A percentile compares a stretch with the other conserved stretches of the same genome.
Conservation (phyloP, 2,888 invertebrate species). For the Parascotia fuliginaria region DNA sequence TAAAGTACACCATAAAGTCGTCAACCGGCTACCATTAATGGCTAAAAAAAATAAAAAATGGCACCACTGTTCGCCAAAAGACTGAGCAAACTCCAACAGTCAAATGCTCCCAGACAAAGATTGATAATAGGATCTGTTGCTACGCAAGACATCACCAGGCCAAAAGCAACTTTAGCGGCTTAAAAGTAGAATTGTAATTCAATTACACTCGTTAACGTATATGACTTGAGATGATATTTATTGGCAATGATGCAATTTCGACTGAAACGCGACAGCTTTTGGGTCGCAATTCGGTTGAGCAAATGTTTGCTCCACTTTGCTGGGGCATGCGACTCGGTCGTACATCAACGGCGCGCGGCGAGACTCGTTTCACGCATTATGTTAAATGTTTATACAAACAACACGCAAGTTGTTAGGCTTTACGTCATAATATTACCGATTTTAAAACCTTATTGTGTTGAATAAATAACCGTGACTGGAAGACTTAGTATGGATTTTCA, state of each 20-base stretch:
- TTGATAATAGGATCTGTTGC: conserved; percentile 60
- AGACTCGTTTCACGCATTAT: conserved; percentile 49
- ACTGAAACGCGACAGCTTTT: conserved; percentile 35
- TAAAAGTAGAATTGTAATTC: conserved; percentile 35
- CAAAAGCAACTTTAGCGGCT: conserved; percentile 44
- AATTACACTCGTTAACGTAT: conserved; percentile 18
- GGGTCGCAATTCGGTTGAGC: conserved; percentile 33
- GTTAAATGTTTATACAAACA: conserved; percentile 56
- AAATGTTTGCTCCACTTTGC: conserved; percentile 44
- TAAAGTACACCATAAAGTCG: conserved; percentile 41
- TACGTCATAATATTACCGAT: conserved; percentile 23
- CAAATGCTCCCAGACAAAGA: conserved; percentile 51
- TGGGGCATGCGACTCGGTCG: conserved; percentile 45
- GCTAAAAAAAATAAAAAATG: conserved; percentile 44
- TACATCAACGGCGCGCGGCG: conserved; percentile 47
- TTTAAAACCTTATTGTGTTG: too few species aligned
- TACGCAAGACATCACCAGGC: conserved; percentile 42
- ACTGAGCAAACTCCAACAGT: conserved; percentile 56
- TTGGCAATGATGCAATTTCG: conserved; percentile 40
- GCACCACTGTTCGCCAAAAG: conserved; percentile 52
- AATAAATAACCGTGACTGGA: too few species aligned
- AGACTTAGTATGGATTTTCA: too few species aligned
- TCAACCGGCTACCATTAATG: conserved; percentile 46
- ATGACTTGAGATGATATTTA: conserved; percentile 28
- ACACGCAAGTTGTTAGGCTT: conserved; percentile 44